phyloP scores from a whole-genome alignment of 1,140 invertebrate genomes.

The Prorops nasuta region DNA sequence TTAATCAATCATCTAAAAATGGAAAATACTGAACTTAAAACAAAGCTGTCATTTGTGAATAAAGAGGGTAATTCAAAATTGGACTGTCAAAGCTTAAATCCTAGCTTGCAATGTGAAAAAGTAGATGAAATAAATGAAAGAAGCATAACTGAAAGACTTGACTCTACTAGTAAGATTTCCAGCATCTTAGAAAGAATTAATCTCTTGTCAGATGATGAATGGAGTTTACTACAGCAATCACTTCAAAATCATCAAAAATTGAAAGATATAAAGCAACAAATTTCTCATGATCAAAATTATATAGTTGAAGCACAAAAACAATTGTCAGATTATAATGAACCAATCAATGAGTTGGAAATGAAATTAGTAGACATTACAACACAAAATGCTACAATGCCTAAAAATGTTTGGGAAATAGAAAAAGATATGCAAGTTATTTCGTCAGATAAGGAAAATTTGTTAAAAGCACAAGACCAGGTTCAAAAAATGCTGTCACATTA shows the following conservation, averaged over 20 bases:
- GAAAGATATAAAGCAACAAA: constrained; percentile 26
- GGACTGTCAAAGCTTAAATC: no score
- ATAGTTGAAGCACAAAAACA: constrained; percentile 34
- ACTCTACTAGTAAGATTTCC: no score
- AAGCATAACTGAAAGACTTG: not conserved
- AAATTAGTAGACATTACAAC: constrained; percentile 32
- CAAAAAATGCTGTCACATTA: no score
- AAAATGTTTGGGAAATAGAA: constrained; percentile 6
- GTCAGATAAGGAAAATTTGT: constrained; percentile 2
- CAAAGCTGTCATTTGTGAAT: constrained; percentile 26
- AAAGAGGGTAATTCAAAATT: no score
- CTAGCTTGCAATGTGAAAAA: no score
- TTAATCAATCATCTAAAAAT: constrained; percentile 53
- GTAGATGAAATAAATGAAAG: constrained; percentile 20
- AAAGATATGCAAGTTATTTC: constrained; percentile 11
- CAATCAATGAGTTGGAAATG: constrained; percentile 34
- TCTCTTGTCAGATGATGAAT: not conserved
- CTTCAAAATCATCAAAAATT: constrained; percentile 20
- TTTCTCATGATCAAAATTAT: constrained; percentile 28
- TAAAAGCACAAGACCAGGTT: no score
- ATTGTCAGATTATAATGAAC: constrained; percentile 36
- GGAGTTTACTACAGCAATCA: constrained; percentile 11
- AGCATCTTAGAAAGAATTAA: no score
- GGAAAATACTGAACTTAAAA: constrained; percentile 48
- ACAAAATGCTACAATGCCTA: constrained; percentile 15